phyloP scores from a whole-genome alignment of 2,797 vertebrate genomes.

The Amniataba percoides region DNA sequence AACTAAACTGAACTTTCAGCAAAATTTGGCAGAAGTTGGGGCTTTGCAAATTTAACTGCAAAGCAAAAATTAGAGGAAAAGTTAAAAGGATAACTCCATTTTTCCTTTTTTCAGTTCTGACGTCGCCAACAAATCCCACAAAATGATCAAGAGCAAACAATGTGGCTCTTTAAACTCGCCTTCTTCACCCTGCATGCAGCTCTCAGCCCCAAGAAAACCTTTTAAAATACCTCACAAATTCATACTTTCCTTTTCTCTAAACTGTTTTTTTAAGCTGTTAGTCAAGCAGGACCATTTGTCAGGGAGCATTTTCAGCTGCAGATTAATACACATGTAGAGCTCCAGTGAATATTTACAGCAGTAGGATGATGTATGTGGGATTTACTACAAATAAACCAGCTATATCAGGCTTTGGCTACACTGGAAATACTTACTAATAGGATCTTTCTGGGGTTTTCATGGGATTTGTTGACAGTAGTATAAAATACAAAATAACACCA shows the following conservation, averaged over 20 bases:
- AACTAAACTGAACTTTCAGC: conserved; percentile 4
- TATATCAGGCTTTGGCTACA: background rate
- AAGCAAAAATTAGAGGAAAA: background rate
- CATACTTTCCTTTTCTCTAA: no score
- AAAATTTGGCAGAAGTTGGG: conserved; percentile 12
- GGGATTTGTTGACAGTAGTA: background rate
- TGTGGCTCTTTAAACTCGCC: background rate
- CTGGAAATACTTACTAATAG: background rate
- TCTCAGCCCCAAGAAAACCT: background rate
- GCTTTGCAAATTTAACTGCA: background rate
- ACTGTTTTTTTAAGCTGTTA: background rate
- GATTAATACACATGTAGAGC: background rate
- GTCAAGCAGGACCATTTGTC: background rate
- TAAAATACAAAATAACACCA: no score
- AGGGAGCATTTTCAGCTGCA: background rate
- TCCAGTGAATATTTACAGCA: background rate
- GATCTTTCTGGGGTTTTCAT: background rate
- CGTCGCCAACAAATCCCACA: background rate
- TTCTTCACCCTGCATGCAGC: background rate
- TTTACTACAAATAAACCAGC: background rate
- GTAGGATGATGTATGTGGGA: background rate
- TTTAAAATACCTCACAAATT: no score
- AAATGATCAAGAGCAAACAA: background rate
- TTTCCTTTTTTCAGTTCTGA: background rate
- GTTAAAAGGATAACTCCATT: conserved; percentile 1